phyloP scores from a whole-genome alignment of 2,888 invertebrate species.

The Blera fallax region DNA sequence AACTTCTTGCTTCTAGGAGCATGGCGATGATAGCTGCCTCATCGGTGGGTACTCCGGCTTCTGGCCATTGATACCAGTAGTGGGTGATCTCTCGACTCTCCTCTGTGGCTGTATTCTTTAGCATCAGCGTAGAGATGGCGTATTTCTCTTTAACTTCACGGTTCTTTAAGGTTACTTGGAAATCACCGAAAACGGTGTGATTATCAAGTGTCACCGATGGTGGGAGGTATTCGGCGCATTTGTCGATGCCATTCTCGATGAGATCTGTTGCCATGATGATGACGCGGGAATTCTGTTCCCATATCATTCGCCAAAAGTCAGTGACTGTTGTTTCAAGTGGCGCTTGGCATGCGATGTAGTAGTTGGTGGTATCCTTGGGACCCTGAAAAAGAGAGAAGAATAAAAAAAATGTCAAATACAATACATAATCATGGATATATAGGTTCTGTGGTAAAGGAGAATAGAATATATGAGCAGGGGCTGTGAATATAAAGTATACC shows the following conservation, averaged over 20 bases:
- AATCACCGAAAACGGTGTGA: constrained; percentile 93
- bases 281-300: constrained; percentile 95
- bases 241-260: constrained; percentile 93
- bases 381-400: constrained; percentile 84
- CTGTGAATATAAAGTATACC: too few relatives aligned
- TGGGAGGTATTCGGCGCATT: constrained; percentile 95
- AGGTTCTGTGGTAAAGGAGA: too few relatives aligned
- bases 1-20: constrained; percentile 89
- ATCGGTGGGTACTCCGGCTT: constrained; percentile 91
- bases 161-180: constrained; percentile 90
- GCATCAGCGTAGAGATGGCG: constrained; percentile 91
- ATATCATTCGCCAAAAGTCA: constrained; percentile 98
- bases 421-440: too few relatives aligned
- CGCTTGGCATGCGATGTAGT: constrained; percentile 96
- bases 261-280: constrained; percentile 95
- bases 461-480: too few relatives aligned
- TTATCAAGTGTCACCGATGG: constrained; percentile 95
- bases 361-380: constrained; percentile 90
- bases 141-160: constrained; percentile 95
- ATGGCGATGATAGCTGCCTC: constrained; percentile 93
- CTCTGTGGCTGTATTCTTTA: constrained; percentile 91
- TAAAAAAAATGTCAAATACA: neutral
- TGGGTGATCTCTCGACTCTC: constrained; percentile 94
- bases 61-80: constrained; percentile 97
- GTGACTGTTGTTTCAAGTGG: constrained; percentile 91